Base-by-base conservation (phyloP, 64 coral and sea anemone species). In the Pocillopora damicornis region DNA sequence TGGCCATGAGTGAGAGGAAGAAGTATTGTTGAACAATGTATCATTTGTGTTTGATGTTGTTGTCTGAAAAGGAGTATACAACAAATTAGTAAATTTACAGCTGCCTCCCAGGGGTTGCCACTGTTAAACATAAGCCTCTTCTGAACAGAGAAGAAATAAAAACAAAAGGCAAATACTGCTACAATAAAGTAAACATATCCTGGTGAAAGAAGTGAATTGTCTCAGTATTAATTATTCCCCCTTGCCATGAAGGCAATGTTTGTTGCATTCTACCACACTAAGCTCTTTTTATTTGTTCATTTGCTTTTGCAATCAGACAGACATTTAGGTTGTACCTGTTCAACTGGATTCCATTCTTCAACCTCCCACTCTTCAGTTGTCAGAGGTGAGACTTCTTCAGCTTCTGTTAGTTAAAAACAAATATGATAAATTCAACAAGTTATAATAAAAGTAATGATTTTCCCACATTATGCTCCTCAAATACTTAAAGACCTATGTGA, bases 331-430 rank as follows among this genome's bases (percentile, higher is more conserved):
- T 51, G 42, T 62, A 88, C 86, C 80, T 87, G 83, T 82, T 87
- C 79, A 2, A 79, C 62, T 62, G 89, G 45, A 20, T 59, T 92
- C 86, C 89, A 95, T 23, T 92, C 90, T 22, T 95, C 90, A 26
- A 61, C 74, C 59, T 76, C 94, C 94, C 94, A 95, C 37, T 83
- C 89, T 58, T 95, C 94, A 66, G 87, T 92, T 22, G 87, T 87
- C 71, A 84, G 80, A 82, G 75, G 60, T 42, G 77, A 64, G 1
- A 85, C 3, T 9, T 85, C 81, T 57, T 18, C 30, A 17, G 77
- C 34, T 23, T 62, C 59, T 81, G 79, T 13, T 60, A 7, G 63
- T 81, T 16, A 16, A 81, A 51, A 37, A 18, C 22, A 30, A 71
- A 71, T 18, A 71, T 5, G 25, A 25, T 22, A 11, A 7, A 0